Percentiles rank a stretch among this genome's conserved stretches.
phyloP scores from a whole-genome alignment of 2,888 invertebrate species.

The Neoitamus cyanurus region DNA sequence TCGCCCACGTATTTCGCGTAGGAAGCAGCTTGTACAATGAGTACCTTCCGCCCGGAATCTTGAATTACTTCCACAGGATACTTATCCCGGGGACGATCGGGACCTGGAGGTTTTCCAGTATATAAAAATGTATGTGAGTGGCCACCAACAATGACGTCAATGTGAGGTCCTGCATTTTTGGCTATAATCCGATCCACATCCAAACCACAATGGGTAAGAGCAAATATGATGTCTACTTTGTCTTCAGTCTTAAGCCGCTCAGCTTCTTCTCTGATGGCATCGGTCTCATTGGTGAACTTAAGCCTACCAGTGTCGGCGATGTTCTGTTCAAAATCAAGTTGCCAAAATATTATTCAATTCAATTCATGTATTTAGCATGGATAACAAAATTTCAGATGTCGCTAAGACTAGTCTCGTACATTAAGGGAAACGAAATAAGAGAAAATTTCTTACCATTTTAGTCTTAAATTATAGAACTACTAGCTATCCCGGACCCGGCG shows the following conservation, averaged over 20 bases:
- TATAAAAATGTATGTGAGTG: constrained; percentile 86
- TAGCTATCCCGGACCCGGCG: too few relatives aligned
- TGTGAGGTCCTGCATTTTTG: constrained; percentile 71
- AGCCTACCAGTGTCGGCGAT: constrained; percentile 75
- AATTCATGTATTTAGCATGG: too few relatives aligned
- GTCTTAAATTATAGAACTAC: too few relatives aligned
- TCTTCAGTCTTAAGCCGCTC: constrained; percentile 70
- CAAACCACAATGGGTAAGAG: constrained; percentile 85
- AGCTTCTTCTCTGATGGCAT: constrained; percentile 76
- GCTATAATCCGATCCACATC: constrained; percentile 77
- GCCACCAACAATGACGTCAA: constrained; percentile 87
- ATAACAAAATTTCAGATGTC: too few relatives aligned
- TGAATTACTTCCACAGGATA: constrained; percentile 78
- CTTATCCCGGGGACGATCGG: constrained; percentile 70
- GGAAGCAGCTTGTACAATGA: constrained; percentile 79
- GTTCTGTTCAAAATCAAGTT: constrained; percentile 67
- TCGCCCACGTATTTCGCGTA: constrained; percentile 83
- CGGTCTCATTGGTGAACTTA: constrained; percentile 77
- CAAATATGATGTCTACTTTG: constrained; percentile 81
- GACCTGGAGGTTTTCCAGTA: constrained; percentile 71
- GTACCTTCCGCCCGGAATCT: constrained; percentile 61
- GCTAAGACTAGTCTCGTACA: too few relatives aligned
- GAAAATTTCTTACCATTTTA: too few relatives aligned
- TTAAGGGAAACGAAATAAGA: too few relatives aligned
- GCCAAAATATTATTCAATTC: not conserved